Evolutionary conservation across 2,797 vertebrate species (phyloP), one percentile per base, ranked within the genome.

Genomic region (Rhinichthys osculus): DNA sequence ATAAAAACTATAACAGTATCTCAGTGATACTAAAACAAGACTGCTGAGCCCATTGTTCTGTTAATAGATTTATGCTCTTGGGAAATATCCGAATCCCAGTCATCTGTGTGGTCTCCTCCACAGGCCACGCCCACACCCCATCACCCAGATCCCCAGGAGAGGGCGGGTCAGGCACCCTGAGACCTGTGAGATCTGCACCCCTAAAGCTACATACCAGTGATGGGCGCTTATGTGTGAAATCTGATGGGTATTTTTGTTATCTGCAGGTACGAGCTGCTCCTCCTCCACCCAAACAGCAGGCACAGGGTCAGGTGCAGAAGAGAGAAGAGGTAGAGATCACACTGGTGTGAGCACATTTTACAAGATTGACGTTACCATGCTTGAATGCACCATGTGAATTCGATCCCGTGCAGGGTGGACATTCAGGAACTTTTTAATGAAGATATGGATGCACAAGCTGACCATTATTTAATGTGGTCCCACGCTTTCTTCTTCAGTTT

Each of bases 281-380:
- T 0, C 95, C 95, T 0, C 98, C 98, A 0, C 98, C 98, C 0
- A 98, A 97, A 0, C 98, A 99, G 94, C 96, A 96, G 57, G 97
- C 97, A 16, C 96, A 97, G 1, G 96, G 97, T 79, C 94, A 97
- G 6, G 84, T 96, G 90, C 98, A 99, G 94, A 97, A 97, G 92
- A 93, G 96, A 0, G 98, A 99, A 90, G 98, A 99, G 23, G 98
- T 99, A 91, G 98, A 99, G 90, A 98, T 99, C 91, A 99, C 98
- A 0, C 95, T 99, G 93, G 98, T 99, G 92, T 99, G 94, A 97
- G 73, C 4, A 50, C 83, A 86, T 84, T 88, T 57, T 44, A 88
- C 38, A 16, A 62, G 5, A 89, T 77, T 44, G 70, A 82, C 50
- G 44, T 27, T 50, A 64, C 69, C 62, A 72, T 84, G 86, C 81